Evolutionary conservation across 2,888 invertebrate species (phyloP).

Genomic region (Embidobia sp.): DNA sequence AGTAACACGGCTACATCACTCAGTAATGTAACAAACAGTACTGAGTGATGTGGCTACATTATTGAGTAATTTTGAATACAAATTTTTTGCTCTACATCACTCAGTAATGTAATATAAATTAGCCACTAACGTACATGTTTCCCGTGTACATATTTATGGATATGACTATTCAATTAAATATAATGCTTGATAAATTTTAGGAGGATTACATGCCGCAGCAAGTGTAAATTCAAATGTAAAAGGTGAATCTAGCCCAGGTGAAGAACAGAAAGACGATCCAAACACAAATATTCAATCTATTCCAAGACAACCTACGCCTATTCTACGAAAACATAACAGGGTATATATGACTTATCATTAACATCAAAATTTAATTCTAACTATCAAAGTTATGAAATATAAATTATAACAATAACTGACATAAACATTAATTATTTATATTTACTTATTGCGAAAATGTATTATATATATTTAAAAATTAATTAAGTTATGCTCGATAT

Average conservation of each 20-base stretch:
- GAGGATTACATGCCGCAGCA: constrained; percentile 37
- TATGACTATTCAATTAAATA: too few relatives aligned
- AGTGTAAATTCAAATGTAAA: constrained; percentile 28
- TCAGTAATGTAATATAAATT: too few relatives aligned
- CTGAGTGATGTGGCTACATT: too few relatives aligned
- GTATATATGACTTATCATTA: too few relatives aligned
- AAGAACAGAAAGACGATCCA: constrained; percentile 16
- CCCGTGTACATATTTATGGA: too few relatives aligned
- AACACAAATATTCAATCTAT: constrained; percentile 48
- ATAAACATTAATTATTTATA: too few relatives aligned
- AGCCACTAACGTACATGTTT: too few relatives aligned
- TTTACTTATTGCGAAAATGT: neutral
- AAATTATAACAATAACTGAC: neutral
- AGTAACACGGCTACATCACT: too few relatives aligned
- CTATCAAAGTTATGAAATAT: neutral
- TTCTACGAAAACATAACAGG: constrained; percentile 29
- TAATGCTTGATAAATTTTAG: constrained; percentile 19
- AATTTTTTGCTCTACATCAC: too few relatives aligned
- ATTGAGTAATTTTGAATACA: too few relatives aligned
- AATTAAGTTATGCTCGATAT: neutral
- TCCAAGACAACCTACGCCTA: constrained; percentile 22
- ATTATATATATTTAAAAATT: neutral
- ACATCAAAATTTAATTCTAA: too few relatives aligned
- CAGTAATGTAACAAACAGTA: too few relatives aligned
- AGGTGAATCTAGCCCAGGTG: neutral